Evolutionary conservation across 2,888 invertebrate species (phyloP), one percentile per base, ranked within the genome.

Genomic region (Liodrosophila aerea): DNA sequence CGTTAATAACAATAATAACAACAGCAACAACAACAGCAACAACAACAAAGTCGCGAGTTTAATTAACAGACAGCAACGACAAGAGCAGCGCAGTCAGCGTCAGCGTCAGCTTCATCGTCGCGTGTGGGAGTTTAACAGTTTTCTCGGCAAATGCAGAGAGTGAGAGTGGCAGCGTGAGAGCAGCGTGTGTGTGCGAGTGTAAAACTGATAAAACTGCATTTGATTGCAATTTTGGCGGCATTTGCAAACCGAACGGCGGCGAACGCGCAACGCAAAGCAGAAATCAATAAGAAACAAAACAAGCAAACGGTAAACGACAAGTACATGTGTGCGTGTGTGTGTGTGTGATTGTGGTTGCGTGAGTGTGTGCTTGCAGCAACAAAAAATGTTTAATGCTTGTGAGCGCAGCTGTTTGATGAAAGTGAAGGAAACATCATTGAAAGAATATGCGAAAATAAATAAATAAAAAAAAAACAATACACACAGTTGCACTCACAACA

Each of bases 391-490:
- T 43, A 59, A 52, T 39, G 63, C 63, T 68, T 58, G 53, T 63
- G 61, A 81, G 76, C 78, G 81, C 80, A 80, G 86, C 84, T 85
- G 86, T 80, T 69, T 85, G 78, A 83, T 80, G 81, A 83, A 85
- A 83, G 81, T 82, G 83, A 78, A 78, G 75, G 53, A 81, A 83
- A 75, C 83, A 69, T 70, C 75, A 77, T 85, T 81, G 82, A 74
- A 60, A 45, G 52, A 82, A 77, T 85, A 85, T 73, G 67, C 63
- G 59, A 66, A 64, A 69, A 56, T 46, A 46, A 60, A 39, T 59
- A 66, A 49, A 39, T 9, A 56, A 18, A 31, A 57, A 33, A 41
- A 31, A 34, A 8, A 44, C 51, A 29, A 45, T 51, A 27, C 29
- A 53, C 49, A 69, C 53, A n/a, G n/a, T n/a, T n/a, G n/a, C n/a